Conservation (phyloP, 2,797 vertebrate species). For the Coracias cyanogaster region DNA sequence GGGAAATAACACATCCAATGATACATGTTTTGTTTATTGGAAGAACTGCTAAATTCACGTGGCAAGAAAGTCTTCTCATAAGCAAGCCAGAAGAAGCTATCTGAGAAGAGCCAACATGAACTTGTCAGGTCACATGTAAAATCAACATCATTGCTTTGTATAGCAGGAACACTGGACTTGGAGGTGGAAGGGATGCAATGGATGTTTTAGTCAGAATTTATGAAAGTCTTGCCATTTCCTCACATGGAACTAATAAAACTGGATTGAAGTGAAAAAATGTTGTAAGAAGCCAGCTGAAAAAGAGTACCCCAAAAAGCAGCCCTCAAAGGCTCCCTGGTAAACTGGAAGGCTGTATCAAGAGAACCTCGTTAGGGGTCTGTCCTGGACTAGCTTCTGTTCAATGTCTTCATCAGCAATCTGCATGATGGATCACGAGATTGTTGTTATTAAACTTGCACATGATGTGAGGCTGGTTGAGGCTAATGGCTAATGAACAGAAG, state of each 20-base stretch:
- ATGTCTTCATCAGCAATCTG: background rate
- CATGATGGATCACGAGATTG: background rate
- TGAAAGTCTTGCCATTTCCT: background rate
- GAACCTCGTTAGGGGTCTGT: background rate
- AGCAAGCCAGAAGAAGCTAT: background rate
- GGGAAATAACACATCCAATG: background rate
- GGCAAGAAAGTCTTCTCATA: background rate
- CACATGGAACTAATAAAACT: background rate
- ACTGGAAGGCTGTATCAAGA: background rate
- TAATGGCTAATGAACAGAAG: background rate
- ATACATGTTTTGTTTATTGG: background rate
- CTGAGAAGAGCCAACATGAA: background rate
- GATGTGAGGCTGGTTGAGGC: background rate
- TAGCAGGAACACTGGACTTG: background rate
- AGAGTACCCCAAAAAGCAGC: background rate
- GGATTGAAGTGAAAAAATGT: background rate
- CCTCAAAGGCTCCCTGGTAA: background rate
- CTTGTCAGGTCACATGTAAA: constrained; percentile 17
- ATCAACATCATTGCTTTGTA: background rate
- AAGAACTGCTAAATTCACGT: background rate
- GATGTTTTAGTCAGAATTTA: background rate
- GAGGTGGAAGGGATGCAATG: background rate
- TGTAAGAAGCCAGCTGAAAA: background rate
- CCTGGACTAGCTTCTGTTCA: background rate
- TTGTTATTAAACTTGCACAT: background rate